These are phyloP conservation scores for Podotricha telesiphe DNA, from an alignment of 2,888 invertebrate species.

Conservation along the genomic window DNA sequence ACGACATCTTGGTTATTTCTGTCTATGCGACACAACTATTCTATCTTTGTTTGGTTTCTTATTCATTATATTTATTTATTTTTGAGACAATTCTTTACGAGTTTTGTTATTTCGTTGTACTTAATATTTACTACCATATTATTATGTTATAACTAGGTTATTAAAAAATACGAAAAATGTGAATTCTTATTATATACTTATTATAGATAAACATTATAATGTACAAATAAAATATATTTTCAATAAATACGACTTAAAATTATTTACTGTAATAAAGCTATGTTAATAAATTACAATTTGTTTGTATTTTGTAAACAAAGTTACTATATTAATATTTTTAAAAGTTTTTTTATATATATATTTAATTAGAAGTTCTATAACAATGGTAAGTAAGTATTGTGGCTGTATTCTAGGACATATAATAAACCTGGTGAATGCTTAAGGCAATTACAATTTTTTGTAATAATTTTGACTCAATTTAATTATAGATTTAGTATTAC, in stretches of 20 bases:
- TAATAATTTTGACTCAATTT: too few species aligned
- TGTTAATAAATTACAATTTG: background rate
- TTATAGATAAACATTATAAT: background rate
- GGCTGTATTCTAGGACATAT: too few species aligned
- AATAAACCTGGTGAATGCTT: too few species aligned
- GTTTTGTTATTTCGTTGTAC: background rate
- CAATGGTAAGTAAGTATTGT: too few species aligned
- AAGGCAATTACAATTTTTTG: too few species aligned
- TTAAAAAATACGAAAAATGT: background rate
- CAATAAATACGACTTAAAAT: background rate
- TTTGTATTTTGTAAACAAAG: background rate
- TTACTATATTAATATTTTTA: background rate
- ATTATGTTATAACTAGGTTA: background rate
- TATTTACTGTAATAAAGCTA: conserved; percentile 6
- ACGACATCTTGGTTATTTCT: conserved; percentile 3
- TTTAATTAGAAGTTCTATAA: too few species aligned
- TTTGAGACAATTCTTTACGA: conserved; percentile 9
- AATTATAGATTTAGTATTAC: too few species aligned
- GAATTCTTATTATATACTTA: background rate
- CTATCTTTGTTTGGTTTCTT: conserved; percentile 13
- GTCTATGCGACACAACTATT: background rate
- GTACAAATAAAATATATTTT: background rate
- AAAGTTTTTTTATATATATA: too few species aligned
- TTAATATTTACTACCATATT: background rate
- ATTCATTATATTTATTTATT: conserved; percentile 5